Evolutionary conservation across 2,113 vertebrate species (phyloP).

Genomic region (Cheirogaleus medius): DNA sequence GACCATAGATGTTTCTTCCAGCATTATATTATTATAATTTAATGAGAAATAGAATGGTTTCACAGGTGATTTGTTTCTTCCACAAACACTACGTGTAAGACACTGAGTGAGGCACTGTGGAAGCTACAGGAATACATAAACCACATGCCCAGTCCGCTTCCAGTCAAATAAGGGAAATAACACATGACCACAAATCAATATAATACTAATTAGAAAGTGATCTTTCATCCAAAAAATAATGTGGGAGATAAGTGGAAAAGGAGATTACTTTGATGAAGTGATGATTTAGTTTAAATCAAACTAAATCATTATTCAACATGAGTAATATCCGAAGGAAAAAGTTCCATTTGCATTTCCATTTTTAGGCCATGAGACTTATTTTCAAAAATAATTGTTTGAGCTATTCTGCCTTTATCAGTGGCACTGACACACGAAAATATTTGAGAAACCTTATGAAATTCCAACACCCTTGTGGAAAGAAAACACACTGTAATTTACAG

Average conservation of each 20-base stretch:
- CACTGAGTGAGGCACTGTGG: background rate
- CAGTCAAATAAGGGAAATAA: background rate
- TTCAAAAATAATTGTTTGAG: background rate
- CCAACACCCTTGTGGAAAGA: background rate
- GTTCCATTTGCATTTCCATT: background rate
- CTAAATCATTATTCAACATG: background rate
- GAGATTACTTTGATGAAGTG: background rate
- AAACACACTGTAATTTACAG: background rate
- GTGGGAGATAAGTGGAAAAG: background rate
- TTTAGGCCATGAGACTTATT: background rate
- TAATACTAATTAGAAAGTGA: background rate
- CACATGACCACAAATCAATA: background rate
- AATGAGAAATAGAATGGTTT: constrained; percentile 10
- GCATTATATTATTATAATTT: background rate
- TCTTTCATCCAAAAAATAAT: background rate
- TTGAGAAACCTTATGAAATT: background rate
- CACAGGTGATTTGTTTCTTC: background rate
- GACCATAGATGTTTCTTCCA: background rate
- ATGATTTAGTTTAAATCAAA: background rate
- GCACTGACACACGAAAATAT: background rate
- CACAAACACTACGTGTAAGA: background rate
- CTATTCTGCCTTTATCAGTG: background rate
- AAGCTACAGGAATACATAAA: background rate
- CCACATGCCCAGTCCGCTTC: background rate
- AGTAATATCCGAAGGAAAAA: background rate